Conservation (phyloP, 2,113 vertebrate genomes). For the Poecilia latipinna region DNA sequence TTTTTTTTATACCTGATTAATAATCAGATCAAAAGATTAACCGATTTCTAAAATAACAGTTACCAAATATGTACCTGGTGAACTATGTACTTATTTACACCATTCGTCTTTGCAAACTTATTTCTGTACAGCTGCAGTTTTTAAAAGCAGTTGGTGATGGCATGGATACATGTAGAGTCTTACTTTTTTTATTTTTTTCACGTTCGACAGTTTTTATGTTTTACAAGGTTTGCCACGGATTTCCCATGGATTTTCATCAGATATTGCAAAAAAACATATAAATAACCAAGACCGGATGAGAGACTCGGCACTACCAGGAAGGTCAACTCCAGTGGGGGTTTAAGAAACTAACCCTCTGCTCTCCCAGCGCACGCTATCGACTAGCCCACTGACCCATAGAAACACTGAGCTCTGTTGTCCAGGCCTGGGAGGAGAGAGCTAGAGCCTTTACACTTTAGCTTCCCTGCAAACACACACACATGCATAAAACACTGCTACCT, state of each 20-base stretch:
- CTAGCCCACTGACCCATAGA: slow-evolving; percentile 32
- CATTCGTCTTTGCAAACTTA: too few relatives aligned
- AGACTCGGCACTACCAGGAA: slow-evolving; percentile 18
- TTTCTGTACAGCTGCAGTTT: too few relatives aligned
- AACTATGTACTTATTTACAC: too few relatives aligned
- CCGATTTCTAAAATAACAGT: too few relatives aligned
- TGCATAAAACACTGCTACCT: slow-evolving; percentile 13
- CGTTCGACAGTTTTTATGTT: too few relatives aligned
- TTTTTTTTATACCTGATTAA: too few relatives aligned
- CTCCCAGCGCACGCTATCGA: slow-evolving; percentile 18
- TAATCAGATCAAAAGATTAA: too few relatives aligned
- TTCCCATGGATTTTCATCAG: not conserved
- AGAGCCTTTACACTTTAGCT: slow-evolving; percentile 13
- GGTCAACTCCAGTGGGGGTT: slow-evolving; percentile 28
- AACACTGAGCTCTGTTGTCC: slow-evolving; percentile 50
- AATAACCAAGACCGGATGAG: slow-evolving; percentile 19
- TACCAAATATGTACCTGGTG: too few relatives aligned
- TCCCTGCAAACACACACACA: slow-evolving; percentile 31
- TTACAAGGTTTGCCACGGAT: not conserved
- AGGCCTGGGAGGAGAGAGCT: slow-evolving; percentile 23
- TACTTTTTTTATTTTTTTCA: too few relatives aligned
- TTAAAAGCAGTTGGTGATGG: too few relatives aligned
- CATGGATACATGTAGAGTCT: too few relatives aligned
- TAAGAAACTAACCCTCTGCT: slow-evolving; percentile 31
- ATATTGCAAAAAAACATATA: not conserved